These are phyloP conservation scores for Junonia oenone DNA, from an alignment of 2,888 invertebrate genomes.

Conservation along the genomic window DNA sequence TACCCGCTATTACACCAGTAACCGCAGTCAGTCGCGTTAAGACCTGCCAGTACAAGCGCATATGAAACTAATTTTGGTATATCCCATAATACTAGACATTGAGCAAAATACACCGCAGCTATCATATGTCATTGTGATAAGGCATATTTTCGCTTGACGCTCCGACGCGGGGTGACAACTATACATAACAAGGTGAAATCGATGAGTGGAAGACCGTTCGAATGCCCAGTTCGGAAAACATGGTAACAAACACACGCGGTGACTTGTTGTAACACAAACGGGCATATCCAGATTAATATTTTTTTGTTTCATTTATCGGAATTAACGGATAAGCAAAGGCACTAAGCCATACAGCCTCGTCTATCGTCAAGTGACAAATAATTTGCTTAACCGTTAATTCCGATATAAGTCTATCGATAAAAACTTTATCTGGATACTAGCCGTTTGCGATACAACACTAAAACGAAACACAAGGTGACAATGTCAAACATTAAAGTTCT, in stretches of 20 bases:
- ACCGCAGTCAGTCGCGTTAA: conserved; percentile 6
- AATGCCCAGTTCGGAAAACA: conserved; percentile 61
- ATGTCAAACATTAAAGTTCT: conserved; percentile 38
- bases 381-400: no score
- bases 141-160: conserved; percentile 17
- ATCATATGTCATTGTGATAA: conserved; percentile 19
- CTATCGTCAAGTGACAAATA: no score
- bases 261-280: not conserved
- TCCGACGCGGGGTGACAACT: conserved; percentile 38
- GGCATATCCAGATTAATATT: no score
- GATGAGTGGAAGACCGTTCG: conserved; percentile 50
- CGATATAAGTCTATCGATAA: not conserved
- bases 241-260: conserved; percentile 55
- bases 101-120: conserved; percentile 46
- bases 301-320: no score
- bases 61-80: conserved; percentile 23
- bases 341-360: no score
- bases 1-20: conserved; percentile 11
- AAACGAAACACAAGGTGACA: conserved; percentile 37
- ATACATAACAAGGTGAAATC: conserved; percentile 59
- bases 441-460: conserved; percentile 12
- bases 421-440: not conserved
- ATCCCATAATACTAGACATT: conserved; percentile 60
- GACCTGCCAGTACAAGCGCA: conserved; percentile 1
- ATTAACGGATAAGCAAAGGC: no score